phyloP scores from a whole-genome alignment of 2,797 vertebrate genomes.

The Peromyscus nudipes region DNA sequence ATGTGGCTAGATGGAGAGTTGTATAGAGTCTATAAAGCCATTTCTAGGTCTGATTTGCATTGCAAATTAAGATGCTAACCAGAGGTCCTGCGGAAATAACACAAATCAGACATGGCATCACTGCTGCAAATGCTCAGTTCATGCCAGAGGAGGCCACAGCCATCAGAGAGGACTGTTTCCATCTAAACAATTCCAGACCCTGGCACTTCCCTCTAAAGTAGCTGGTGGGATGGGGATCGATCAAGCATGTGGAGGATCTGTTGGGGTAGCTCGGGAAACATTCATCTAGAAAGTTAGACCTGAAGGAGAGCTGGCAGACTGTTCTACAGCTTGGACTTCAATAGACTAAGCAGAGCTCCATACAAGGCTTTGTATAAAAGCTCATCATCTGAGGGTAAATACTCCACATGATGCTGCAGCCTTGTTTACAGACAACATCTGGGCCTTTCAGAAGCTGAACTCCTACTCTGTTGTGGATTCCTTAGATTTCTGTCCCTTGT shows the following conservation, averaged over 20 bases:
- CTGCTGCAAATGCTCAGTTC: conserved; percentile 58
- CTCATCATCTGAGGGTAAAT: not conserved
- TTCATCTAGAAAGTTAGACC: not conserved
- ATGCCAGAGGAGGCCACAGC: conserved; percentile 44
- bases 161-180: conserved; percentile 37
- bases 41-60: conserved; percentile 74
- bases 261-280: not conserved
- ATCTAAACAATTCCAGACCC: conserved; percentile 2
- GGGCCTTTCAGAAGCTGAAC: not conserved
- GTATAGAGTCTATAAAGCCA: conserved; percentile 56
- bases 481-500: not conserved
- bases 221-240: not conserved
- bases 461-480: not conserved
- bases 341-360: not conserved
- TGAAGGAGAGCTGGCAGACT: not conserved
- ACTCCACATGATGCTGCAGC: not conserved
- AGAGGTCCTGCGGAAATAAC: conserved; percentile 65
- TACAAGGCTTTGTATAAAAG: not conserved
- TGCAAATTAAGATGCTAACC: conserved; percentile 75
- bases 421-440: conserved; percentile 3
- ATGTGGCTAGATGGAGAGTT: conserved; percentile 31
- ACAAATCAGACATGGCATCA: conserved; percentile 78
- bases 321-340: not conserved
- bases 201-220: not conserved
- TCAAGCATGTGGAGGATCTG: not conserved